A percentile compares a stretch with the other conserved stretches of the same genome.
Conservation (phyloP, 2,888 invertebrate species). For the Apamea monoglypha region DNA sequence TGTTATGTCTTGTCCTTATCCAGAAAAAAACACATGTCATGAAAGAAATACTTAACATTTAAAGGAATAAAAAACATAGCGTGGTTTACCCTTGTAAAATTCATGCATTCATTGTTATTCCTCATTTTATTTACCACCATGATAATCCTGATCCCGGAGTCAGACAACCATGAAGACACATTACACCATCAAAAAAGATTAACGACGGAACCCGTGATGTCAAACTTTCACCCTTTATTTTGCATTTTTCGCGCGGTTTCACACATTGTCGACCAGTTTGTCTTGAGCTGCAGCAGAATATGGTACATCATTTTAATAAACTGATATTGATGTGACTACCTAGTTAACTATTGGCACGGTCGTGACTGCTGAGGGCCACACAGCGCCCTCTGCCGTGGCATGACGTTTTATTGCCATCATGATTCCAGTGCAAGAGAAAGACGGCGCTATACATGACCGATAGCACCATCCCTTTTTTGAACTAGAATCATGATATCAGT, state of each 20-base stretch:
- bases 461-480: too few relatives aligned
- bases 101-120: slow-evolving; percentile 25
- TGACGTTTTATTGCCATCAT: too few relatives aligned
- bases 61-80: neutral
- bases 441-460: too few relatives aligned
- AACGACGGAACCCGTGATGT: slow-evolving; percentile 60
- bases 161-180: slow-evolving; percentile 69
- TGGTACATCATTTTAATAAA: slow-evolving; percentile 5
- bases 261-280: slow-evolving; percentile 18
- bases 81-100: neutral
- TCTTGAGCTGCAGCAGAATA: neutral
- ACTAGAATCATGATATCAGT: too few relatives aligned
- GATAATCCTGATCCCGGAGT: slow-evolving; percentile 53
- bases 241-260: slow-evolving; percentile 59
- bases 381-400: too few relatives aligned
- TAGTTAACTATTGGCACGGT: neutral
- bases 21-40: neutral
- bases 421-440: too few relatives aligned
- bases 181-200: slow-evolving; percentile 68
- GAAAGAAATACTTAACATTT: neutral
- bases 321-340: neutral
- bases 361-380: neutral
- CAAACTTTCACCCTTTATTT: slow-evolving; percentile 66
- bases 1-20: neutral
- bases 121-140: slow-evolving; percentile 58